These are phyloP conservation scores for Labeo calbasu DNA, from an alignment of 2,797 vertebrate genomes.

Conservation along the genomic window DNA sequence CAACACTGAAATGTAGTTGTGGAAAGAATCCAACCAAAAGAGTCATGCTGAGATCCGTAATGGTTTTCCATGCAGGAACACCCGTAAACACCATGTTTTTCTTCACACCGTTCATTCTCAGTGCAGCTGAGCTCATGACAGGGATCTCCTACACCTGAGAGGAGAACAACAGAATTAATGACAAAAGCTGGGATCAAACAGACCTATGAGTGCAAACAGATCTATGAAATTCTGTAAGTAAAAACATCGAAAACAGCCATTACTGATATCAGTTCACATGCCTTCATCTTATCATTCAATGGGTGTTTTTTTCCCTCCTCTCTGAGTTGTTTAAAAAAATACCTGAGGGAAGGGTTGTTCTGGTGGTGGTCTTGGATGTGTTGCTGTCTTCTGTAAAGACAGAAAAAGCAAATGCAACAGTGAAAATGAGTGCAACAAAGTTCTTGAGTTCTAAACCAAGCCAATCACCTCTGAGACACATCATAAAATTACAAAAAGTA, in stretches of 20 bases:
- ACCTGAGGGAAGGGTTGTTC: not conserved
- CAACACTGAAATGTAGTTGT: not conserved
- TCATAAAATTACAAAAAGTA: not conserved
- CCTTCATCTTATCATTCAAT: conserved; percentile 41
- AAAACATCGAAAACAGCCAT: not conserved
- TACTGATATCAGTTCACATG: conserved; percentile 47
- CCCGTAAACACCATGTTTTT: conserved; percentile 52
- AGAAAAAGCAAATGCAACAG: not conserved
- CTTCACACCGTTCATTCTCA: conserved; percentile 60
- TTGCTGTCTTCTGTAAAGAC: not conserved
- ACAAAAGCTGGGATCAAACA: not conserved
- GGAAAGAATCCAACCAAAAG: conserved; percentile 43
- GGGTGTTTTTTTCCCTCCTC: not conserved
- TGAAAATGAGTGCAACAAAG: not conserved
- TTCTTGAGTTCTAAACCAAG: not conserved
- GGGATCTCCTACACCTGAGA: conserved; percentile 26
- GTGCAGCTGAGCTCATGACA: conserved; percentile 55
- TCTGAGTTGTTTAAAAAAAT: not conserved
- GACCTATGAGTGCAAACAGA: conserved; percentile 49
- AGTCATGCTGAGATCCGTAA: conserved; percentile 7
- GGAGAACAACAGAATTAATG: not conserved
- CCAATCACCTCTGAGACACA: not conserved
- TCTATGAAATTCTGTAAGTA: not conserved
- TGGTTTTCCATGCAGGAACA: conserved; percentile 59
- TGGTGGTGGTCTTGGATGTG: not conserved